These are phyloP conservation scores for Xestia ashworthii DNA, from an alignment of 2,888 invertebrate species.

Conservation along the genomic window DNA sequence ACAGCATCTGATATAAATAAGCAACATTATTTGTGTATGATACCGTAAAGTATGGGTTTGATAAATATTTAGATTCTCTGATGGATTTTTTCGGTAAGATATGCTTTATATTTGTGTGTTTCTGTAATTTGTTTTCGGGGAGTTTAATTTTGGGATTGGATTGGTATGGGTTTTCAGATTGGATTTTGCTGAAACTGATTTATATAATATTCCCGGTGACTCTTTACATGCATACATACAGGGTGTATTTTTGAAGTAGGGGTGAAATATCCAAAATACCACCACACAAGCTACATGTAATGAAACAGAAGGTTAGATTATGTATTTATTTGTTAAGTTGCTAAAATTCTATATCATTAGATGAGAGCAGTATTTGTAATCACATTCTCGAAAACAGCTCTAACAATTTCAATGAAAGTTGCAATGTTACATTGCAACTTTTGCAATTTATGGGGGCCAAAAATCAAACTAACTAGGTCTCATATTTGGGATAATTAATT, in stretches of 20 bases:
- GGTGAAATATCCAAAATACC: too few relatives aligned
- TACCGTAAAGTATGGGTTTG: constrained; percentile 38
- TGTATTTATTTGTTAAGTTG: neutral
- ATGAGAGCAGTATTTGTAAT: too few relatives aligned
- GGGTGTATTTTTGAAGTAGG: too few relatives aligned
- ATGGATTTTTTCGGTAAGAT: constrained; percentile 34
- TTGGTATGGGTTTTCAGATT: neutral
- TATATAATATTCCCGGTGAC: neutral
- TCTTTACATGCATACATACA: too few relatives aligned
- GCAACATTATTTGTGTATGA: constrained; percentile 70
- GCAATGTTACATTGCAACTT: too few relatives aligned
- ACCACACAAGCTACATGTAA: too few relatives aligned
- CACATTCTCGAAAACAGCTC: too few relatives aligned
- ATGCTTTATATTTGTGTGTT: constrained; percentile 12
- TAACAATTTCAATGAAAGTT: too few relatives aligned
- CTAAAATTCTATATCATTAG: too few relatives aligned
- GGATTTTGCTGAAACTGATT: neutral
- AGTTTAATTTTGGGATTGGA: constrained; percentile 18
- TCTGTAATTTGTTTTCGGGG: constrained; percentile 6
- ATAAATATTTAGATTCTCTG: constrained; percentile 55
- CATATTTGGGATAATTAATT: too few relatives aligned
- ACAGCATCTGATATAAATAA: constrained; percentile 82
- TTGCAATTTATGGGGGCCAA: too few relatives aligned
- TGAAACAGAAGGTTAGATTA: neutral
- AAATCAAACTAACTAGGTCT: too few relatives aligned